A percentile compares a stretch with the other conserved stretches of the same genome.
phyloP scores from a whole-genome alignment of 2,113 vertebrate species.

The Phylloscopus trochiloides region DNA sequence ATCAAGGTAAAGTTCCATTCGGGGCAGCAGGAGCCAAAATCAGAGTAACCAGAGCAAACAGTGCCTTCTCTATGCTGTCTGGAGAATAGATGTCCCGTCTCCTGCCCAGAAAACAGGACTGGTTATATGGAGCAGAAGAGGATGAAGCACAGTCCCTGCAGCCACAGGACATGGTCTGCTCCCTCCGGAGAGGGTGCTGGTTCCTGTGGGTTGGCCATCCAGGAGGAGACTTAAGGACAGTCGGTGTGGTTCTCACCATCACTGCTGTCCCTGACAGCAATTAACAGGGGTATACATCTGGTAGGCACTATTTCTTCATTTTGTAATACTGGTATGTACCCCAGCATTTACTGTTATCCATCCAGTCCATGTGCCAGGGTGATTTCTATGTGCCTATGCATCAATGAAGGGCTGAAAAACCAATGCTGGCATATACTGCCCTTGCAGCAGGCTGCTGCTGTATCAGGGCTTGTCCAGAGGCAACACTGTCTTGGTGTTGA shows the following conservation, averaged over 20 bases:
- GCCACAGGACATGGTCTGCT: rapidly evolving
- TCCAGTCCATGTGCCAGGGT: neutral
- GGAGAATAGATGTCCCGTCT: neutral
- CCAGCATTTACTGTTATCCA: rapidly evolving
- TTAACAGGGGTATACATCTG: neutral
- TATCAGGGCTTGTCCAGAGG: neutral
- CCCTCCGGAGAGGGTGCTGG: rapidly evolving
- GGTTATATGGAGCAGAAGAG: neutral
- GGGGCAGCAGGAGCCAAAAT: neutral
- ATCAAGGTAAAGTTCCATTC: neutral
- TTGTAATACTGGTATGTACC: neutral
- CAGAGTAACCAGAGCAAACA: neutral
- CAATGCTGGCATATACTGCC: neutral
- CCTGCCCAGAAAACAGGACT: neutral
- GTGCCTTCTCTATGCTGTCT: neutral
- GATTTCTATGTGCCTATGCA: neutral
- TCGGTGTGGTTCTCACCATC: neutral
- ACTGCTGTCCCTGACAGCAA: neutral
- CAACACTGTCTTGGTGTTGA: neutral
- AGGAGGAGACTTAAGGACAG: neutral
- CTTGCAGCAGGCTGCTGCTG: neutral
- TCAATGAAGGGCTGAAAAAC: neutral
- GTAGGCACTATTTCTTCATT: neutral
- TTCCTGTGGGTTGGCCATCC: neutral
- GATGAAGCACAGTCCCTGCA: neutral